These are phyloP conservation scores for Peromyscus californicus DNA, from an alignment of 2,113 vertebrate species.

Conservation along the genomic window DNA sequence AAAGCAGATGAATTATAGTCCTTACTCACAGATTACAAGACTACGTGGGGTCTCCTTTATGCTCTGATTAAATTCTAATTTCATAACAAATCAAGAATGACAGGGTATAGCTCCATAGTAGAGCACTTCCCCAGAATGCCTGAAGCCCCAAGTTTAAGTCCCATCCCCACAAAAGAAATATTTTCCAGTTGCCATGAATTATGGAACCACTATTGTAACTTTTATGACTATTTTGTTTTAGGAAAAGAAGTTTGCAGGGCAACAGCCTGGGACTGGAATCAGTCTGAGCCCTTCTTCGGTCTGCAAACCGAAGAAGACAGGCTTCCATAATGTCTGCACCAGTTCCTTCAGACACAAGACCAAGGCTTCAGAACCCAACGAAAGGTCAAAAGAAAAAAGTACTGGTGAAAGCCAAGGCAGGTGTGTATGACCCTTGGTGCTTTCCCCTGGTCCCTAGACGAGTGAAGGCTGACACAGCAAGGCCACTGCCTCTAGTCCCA, in stretches of 20 bases:
- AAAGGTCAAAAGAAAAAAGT: not conserved
- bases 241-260: not conserved
- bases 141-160: not conserved
- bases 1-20: not conserved
- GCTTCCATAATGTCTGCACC: not conserved
- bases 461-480: not conserved
- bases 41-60: not conserved
- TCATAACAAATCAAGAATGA: not conserved
- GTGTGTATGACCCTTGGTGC: rapidly evolving
- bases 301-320: not conserved
- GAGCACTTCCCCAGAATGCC: not conserved
- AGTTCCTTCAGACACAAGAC: not conserved
- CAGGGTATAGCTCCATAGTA: not conserved
- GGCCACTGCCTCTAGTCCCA: too few species aligned
- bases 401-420: not conserved
- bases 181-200: not conserved
- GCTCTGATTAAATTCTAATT: not conserved
- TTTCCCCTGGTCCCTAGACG: not conserved
- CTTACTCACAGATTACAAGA: not conserved
- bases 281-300: not conserved
- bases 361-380: not conserved
- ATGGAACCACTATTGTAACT: not conserved
- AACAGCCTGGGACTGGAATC: not conserved
- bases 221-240: not conserved
- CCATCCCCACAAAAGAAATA: not conserved